Percentiles rank a stretch among this genome's conserved stretches.
Evolutionary conservation across 1,140 invertebrate genomes (phyloP).

Genomic region (Telenomus remus): DNA sequence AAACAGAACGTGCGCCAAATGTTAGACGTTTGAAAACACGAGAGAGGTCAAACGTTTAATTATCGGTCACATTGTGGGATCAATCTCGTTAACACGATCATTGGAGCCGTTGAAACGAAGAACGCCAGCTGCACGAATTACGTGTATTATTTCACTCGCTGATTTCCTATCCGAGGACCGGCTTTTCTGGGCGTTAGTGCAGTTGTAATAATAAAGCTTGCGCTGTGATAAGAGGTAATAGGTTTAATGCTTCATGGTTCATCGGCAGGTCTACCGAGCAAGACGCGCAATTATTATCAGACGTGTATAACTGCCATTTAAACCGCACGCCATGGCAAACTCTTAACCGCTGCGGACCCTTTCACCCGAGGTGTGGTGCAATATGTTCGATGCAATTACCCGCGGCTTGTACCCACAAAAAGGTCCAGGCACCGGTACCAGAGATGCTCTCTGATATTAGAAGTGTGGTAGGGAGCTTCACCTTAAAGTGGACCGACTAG

Average conservation of each 20-base stretch:
- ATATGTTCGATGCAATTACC: conserved; percentile 61
- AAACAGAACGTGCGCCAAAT: not conserved
- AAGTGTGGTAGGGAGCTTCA: not conserved
- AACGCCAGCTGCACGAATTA: conserved; percentile 4
- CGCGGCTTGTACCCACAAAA: conserved; percentile 28
- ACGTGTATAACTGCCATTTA: conserved; percentile 48
- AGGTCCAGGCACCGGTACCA: conserved; percentile 19
- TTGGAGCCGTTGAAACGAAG: conserved; percentile 32
- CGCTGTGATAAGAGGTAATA: conserved; percentile 64
- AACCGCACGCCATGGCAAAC: conserved; percentile 22
- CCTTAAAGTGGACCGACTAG: conserved; percentile 19
- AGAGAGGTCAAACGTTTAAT: conserved; percentile 29
- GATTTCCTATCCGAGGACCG: not conserved
- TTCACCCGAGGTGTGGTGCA: conserved; percentile 72
- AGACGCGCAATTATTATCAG: conserved; percentile 61
- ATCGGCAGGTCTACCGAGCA: conserved; percentile 58
- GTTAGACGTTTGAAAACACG: conserved; percentile 28
- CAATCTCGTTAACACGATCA: conserved; percentile 41
- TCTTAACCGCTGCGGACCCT: conserved; percentile 62
- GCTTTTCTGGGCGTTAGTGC: conserved; percentile 37
- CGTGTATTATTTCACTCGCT: conserved; percentile 16
- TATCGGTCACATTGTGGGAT: conserved; percentile 19
- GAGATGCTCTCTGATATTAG: conserved; percentile 23
- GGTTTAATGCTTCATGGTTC: conserved; percentile 71
- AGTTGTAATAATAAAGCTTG: conserved; percentile 63